Conservation (phyloP, 2,888 invertebrate species). For the Pachliopta kotzebuea region DNA sequence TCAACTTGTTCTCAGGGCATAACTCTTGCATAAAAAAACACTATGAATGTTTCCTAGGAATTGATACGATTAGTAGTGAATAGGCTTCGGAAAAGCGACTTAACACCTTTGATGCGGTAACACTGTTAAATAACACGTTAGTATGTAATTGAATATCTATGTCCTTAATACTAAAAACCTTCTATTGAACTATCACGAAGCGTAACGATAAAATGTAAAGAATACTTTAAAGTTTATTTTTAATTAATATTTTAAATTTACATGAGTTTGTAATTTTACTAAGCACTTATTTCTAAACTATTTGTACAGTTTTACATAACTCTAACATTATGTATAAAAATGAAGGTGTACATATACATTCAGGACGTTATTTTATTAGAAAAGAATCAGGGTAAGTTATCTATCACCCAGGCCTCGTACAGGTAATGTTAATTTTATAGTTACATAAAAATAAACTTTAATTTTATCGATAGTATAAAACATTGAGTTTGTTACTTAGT, state of each 20-base stretch:
- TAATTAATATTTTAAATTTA: no score
- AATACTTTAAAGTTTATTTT: neutral
- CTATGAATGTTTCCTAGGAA: constrained; percentile 23
- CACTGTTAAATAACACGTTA: constrained; percentile 28
- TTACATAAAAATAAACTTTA: no score
- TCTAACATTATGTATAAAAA: neutral
- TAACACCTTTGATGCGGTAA: constrained; percentile 31
- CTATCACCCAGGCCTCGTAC: no score
- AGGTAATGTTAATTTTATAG: no score
- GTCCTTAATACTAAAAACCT: constrained; percentile 13
- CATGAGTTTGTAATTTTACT: no score
- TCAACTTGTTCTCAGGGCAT: no score
- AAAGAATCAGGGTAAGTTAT: no score
- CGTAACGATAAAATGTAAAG: neutral
- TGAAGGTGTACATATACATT: no score
- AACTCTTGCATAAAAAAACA: neutral
- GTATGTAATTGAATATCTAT: constrained; percentile 19
- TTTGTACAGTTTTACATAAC: neutral
- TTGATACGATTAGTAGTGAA: constrained; percentile 30
- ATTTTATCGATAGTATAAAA: no score
- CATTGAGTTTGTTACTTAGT: no score
- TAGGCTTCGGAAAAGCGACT: constrained; percentile 30
- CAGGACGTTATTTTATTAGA: no score
- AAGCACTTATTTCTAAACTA: neutral
- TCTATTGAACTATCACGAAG: neutral